Evolutionary conservation across 2,888 invertebrate genomes (phyloP).

Genomic region (Eretmocerus hayati): DNA sequence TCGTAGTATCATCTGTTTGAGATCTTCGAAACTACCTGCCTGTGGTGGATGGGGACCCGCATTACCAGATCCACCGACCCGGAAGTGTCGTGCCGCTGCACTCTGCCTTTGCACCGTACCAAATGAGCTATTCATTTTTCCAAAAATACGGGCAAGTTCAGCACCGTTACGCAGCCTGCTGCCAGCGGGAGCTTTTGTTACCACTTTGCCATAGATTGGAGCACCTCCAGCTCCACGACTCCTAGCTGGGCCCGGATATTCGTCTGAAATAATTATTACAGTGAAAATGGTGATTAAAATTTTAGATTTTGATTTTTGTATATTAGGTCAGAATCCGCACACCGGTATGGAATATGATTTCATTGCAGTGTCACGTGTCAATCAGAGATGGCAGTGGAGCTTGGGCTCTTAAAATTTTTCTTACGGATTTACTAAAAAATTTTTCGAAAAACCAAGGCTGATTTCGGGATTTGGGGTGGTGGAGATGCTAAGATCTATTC

Average conservation of each 20-base stretch:
- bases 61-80: conserved; percentile 23
- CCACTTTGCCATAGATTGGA: conserved; percentile 66
- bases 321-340: too few relatives aligned
- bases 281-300: too few relatives aligned
- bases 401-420: too few relatives aligned
- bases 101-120: conserved; percentile 49
- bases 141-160: conserved; percentile 49
- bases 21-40: conserved; percentile 60
- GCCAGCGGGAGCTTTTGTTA: conserved; percentile 62
- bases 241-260: conserved; percentile 27
- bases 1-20: conserved; percentile 71
- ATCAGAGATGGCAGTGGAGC: too few relatives aligned
- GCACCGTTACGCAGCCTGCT: conserved; percentile 41
- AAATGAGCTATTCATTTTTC: conserved; percentile 51
- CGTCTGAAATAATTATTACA: conserved; percentile 17
- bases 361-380: too few relatives aligned
- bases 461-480: too few relatives aligned
- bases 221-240: conserved; percentile 36
- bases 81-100: conserved; percentile 45
- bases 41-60: conserved; percentile 26
- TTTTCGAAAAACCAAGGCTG: too few relatives aligned
- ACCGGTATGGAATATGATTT: too few relatives aligned
- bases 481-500: too few relatives aligned
- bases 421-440: too few relatives aligned
- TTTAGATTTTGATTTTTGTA: too few relatives aligned